These are phyloP conservation scores for Falco cherrug DNA, from an alignment of 2,797 vertebrate species.

Conservation along the genomic window DNA sequence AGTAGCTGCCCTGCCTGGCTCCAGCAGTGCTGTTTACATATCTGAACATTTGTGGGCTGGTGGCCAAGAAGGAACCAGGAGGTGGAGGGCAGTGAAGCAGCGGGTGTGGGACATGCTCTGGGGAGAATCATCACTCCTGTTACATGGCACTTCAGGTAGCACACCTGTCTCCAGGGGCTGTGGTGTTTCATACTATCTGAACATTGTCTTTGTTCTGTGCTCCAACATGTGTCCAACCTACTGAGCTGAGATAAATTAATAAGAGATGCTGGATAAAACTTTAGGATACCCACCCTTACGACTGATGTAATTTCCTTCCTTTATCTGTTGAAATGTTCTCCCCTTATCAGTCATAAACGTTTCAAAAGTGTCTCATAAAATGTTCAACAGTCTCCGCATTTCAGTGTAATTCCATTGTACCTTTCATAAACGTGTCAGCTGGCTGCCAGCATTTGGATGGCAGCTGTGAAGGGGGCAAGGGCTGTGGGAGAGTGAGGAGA, in stretches of 20 bases:
- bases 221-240: background rate
- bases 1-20: background rate
- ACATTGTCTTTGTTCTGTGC: background rate
- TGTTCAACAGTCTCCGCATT: background rate
- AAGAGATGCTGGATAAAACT: background rate
- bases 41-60: background rate
- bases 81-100: background rate
- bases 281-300: background rate
- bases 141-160: rapidly evolving
- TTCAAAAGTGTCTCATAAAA: background rate
- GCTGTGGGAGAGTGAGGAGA: background rate
- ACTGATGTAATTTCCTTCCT: background rate
- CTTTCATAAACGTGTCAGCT: background rate
- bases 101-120: background rate
- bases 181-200: background rate
- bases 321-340: background rate
- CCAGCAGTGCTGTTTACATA: background rate
- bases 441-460: background rate
- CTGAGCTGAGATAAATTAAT: background rate
- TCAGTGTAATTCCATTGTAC: background rate
- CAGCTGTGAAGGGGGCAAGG: background rate
- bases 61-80: background rate
- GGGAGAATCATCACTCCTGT: background rate
- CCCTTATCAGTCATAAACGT: background rate
- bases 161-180: background rate